These are phyloP conservation scores for Sterna hirundo DNA, from an alignment of 2,113 vertebrate species.

Conservation along the genomic window DNA sequence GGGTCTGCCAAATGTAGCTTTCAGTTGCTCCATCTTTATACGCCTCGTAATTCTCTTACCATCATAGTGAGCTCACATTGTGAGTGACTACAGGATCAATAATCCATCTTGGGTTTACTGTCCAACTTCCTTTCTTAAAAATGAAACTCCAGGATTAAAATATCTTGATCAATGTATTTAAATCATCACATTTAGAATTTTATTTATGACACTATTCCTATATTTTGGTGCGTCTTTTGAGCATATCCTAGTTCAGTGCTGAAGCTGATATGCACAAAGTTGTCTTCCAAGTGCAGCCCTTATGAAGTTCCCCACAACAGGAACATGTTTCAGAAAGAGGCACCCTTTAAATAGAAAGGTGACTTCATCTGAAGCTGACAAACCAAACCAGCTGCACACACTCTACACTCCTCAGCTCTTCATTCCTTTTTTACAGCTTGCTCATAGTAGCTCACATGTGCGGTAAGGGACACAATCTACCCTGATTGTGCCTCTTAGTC, in stretches of 20 bases:
- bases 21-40: neutral
- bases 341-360: constrained; percentile 2
- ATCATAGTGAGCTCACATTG: neutral
- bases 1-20: neutral
- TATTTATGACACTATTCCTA: neutral
- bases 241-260: neutral
- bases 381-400: neutral
- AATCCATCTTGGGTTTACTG: neutral
- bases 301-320: neutral
- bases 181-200: neutral
- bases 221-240: neutral
- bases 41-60: neutral
- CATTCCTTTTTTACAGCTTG: neutral
- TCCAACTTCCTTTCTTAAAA: neutral
- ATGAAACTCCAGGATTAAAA: neutral
- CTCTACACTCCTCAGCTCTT: neutral
- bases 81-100: neutral
- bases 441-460: neutral
- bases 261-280: neutral
- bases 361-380: neutral
- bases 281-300: neutral
- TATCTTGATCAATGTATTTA: neutral
- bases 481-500: neutral
- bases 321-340: neutral
- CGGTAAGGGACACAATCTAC: neutral